Evolutionary conservation across 2,113 vertebrate genomes (phyloP).

Genomic region (Cinclus cinclus): DNA sequence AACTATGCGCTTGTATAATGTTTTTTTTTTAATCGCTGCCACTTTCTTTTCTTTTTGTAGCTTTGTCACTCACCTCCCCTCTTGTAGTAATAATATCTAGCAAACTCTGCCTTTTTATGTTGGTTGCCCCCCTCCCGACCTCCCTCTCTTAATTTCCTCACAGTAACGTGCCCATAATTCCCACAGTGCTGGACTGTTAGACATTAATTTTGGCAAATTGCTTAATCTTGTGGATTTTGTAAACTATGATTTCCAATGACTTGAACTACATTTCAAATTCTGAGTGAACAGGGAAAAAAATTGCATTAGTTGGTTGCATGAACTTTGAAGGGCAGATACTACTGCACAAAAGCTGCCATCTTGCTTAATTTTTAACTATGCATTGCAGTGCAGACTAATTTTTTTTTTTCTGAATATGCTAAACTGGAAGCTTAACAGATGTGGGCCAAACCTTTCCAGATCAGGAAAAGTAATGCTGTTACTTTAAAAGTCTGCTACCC

Average conservation of each 20-base stretch:
- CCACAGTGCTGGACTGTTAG: slow-evolving; percentile 76
- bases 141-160: slow-evolving; percentile 24
- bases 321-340: slow-evolving; percentile 79
- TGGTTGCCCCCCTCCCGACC: not conserved
- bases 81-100: slow-evolving; percentile 71
- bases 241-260: slow-evolving; percentile 72
- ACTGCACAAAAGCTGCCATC: slow-evolving; percentile 82
- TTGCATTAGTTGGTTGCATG: slow-evolving; percentile 79
- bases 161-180: slow-evolving; percentile 67
- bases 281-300: slow-evolving; percentile 70
- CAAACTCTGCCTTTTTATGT: slow-evolving; percentile 67
- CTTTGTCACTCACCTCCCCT: slow-evolving; percentile 70
- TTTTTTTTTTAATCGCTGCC: slow-evolving; percentile 55
- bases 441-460: slow-evolving; percentile 80
- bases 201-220: slow-evolving; percentile 78
- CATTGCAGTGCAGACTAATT: slow-evolving; percentile 77
- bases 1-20: slow-evolving; percentile 81
- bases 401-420: slow-evolving; percentile 61
- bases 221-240: slow-evolving; percentile 80
- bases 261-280: slow-evolving; percentile 77
- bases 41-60: slow-evolving; percentile 67
- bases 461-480: slow-evolving; percentile 78
- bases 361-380: slow-evolving; percentile 86
- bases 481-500: slow-evolving; percentile 74
- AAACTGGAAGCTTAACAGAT: slow-evolving; percentile 83